Conservation (phyloP, 1,140 invertebrate species). For the Trigoniulus corallinus region DNA sequence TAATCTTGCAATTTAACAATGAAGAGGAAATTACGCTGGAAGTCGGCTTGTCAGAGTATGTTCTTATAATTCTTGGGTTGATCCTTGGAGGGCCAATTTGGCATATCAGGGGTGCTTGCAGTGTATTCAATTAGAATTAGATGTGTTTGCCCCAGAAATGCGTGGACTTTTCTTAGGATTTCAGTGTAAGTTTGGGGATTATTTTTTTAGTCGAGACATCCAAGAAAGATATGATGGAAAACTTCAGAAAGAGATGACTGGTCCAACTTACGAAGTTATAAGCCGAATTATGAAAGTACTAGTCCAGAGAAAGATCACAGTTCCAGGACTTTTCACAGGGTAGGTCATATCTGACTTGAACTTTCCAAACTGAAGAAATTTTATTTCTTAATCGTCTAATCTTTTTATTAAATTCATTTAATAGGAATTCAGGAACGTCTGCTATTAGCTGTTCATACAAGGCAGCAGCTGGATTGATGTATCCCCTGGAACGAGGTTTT, state of each 20-base stretch:
- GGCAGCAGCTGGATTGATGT: constrained; percentile 91
- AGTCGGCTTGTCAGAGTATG: constrained; percentile 74
- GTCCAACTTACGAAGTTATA: constrained; percentile 87
- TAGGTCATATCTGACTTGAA: constrained; percentile 33
- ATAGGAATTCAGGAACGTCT: constrained; percentile 73
- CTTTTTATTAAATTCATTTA: constrained; percentile 18
- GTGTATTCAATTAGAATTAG: too few relatives aligned
- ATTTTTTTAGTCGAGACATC: constrained; percentile 54
- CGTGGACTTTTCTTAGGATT: too few relatives aligned
- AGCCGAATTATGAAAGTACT: constrained; percentile 92
- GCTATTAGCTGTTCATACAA: constrained; percentile 93
- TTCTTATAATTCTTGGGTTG: constrained; percentile 16
- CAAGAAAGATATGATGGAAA: constrained; percentile 90
- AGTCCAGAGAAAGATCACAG: constrained; percentile 85
- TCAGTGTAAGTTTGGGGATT: not conserved
- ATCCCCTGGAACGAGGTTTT: constrained; percentile 96
- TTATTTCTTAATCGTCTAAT: constrained; percentile 8
- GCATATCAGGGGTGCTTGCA: too few relatives aligned
- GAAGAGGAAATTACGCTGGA: constrained; percentile 81
- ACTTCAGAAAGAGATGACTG: constrained; percentile 74
- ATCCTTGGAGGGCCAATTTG: too few relatives aligned
- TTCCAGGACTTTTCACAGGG: constrained; percentile 82
- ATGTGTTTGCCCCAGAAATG: too few relatives aligned
- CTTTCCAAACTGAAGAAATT: not conserved
- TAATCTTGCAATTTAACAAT: constrained; percentile 85